These are phyloP conservation scores for Tipula helvola DNA, from an alignment of 2,888 invertebrate species.

Conservation along the genomic window DNA sequence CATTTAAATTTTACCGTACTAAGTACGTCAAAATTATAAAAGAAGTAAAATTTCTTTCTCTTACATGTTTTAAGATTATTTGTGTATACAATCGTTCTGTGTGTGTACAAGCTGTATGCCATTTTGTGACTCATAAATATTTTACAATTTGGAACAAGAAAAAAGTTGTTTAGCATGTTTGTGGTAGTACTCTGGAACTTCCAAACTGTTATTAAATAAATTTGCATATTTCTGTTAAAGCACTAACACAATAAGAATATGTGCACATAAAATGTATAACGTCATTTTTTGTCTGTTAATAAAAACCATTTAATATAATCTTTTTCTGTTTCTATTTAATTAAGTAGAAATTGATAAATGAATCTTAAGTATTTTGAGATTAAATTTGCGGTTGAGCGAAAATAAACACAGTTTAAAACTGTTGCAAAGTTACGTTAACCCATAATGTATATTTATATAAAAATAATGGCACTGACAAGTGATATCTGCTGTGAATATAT, in stretches of 20 bases:
- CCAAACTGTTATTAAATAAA: neutral
- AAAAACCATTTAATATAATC: neutral
- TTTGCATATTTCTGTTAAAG: neutral
- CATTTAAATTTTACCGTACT: too few relatives aligned
- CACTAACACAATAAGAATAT: neutral
- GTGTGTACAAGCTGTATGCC: neutral
- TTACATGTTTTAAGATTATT: too few relatives aligned
- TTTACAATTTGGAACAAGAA: neutral
- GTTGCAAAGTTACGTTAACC: neutral
- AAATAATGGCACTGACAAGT: neutral
- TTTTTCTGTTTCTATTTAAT: neutral
- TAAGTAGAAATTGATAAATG: neutral
- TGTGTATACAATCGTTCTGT: neutral
- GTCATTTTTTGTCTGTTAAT: neutral
- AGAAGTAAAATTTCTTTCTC: neutral
- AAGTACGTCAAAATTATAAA: too few relatives aligned
- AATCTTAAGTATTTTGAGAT: neutral
- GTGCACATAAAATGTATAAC: neutral
- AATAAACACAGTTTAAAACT: neutral
- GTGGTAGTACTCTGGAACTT: neutral
- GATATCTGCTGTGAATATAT: neutral
- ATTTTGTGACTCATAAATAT: neutral
- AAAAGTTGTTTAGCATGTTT: neutral
- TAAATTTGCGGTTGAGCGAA: neutral
- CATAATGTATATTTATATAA: neutral